Percentiles rank a stretch among this genome's conserved stretches.
phyloP scores from a whole-genome alignment of 92 coral and sea anemone genomes.

The Hydrozoanthus gracilis region DNA sequence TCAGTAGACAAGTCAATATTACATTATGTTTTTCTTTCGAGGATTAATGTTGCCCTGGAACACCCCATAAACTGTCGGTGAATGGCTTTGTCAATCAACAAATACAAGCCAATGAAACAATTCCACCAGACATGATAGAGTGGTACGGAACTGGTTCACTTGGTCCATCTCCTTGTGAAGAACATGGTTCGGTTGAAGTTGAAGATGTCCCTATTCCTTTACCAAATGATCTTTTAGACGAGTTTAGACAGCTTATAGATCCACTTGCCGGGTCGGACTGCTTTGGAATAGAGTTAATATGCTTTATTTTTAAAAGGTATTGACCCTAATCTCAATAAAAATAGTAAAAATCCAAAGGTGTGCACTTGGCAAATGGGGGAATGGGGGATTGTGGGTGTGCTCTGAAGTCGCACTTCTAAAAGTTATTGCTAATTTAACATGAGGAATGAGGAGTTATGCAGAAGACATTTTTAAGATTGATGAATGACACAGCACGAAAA shows the following conservation, averaged over 20 bases:
- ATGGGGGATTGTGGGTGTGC: too few species aligned
- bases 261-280: conserved; percentile 56
- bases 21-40: conserved; percentile 25
- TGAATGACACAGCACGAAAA: too few species aligned
- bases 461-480: too few species aligned
- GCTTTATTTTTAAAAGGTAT: too few species aligned
- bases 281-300: conserved; percentile 69
- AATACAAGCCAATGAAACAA: conserved; percentile 43
- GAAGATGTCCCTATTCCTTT: conserved; percentile 61
- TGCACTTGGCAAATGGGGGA: too few species aligned
- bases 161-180: conserved; percentile 59
- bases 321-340: too few species aligned
- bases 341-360: too few species aligned
- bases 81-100: conserved; percentile 58
- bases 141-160: conserved; percentile 58
- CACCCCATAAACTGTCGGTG: conserved; percentile 56
- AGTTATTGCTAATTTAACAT: too few species aligned
- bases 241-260: conserved; percentile 46
- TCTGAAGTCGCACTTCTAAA: too few species aligned
- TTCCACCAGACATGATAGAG: conserved; percentile 45
- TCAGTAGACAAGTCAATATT: conserved; percentile 20
- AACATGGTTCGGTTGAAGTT: conserved; percentile 60
- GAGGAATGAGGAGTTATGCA: too few species aligned
- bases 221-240: conserved; percentile 52
- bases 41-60: conserved; percentile 31